These are phyloP conservation scores for Asteroscopus sphinx DNA, from an alignment of 2,888 invertebrate species.

Conservation along the genomic window DNA sequence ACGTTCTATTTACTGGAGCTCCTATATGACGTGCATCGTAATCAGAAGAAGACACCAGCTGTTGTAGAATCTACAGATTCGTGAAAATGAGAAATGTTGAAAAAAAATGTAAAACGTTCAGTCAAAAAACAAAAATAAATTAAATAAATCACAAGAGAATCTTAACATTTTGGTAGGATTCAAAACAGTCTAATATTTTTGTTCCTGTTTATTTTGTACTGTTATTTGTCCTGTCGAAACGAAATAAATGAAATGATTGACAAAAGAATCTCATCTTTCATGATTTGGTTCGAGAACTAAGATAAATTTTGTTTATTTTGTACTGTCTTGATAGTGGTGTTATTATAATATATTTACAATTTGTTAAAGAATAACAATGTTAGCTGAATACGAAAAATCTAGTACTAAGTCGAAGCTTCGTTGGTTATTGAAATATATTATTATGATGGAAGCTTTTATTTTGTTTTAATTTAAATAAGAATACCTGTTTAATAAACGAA, in stretches of 20 bases:
- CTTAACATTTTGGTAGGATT: neutral
- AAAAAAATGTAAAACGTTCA: constrained; percentile 8
- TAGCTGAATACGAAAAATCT: constrained; percentile 18
- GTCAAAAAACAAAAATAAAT: constrained; percentile 7
- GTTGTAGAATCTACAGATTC: too few relatives aligned
- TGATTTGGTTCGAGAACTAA: constrained; percentile 5
- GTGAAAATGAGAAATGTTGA: too few relatives aligned
- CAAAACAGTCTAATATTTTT: constrained; percentile 4
- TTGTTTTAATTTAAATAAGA: neutral
- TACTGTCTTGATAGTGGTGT: constrained; percentile 1
- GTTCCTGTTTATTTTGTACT: constrained; percentile 4
- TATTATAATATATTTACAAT: constrained; percentile 5
- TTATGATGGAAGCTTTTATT: constrained; percentile 1
- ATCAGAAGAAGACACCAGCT: constrained; percentile 90
- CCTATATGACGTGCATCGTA: constrained; percentile 46
- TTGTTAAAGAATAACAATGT: constrained; percentile 19
- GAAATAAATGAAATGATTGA: constrained; percentile 17
- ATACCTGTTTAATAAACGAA: too few relatives aligned
- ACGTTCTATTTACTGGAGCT: constrained; percentile 98
- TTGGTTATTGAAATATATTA: constrained; percentile 25
- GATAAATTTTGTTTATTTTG: constrained; percentile 21
- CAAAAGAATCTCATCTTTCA: neutral
- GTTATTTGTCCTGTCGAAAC: constrained; percentile 3
- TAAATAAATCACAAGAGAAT: neutral
- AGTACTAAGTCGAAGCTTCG: constrained; percentile 29